These are phyloP conservation scores for Sminthurides aquaticus DNA, from an alignment of 2,888 invertebrate species.

Conservation along the genomic window DNA sequence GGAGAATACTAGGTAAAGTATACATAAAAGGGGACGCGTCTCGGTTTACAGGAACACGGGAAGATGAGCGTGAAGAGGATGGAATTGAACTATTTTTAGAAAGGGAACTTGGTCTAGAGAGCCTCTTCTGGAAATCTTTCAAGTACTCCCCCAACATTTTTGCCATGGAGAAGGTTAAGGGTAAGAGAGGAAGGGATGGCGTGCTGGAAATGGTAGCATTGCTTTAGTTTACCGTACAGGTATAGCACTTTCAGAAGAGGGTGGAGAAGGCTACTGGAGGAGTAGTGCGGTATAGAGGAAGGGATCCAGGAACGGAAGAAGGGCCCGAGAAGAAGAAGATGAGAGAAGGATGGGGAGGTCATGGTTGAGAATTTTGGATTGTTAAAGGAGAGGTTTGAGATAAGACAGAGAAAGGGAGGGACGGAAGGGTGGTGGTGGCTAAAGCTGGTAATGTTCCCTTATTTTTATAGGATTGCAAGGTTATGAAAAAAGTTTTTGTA, in stretches of 20 bases:
- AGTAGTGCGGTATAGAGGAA: too few species aligned
- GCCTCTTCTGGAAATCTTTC: background rate
- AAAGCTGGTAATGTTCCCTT: background rate
- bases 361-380: background rate
- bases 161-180: background rate
- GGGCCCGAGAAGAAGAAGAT: background rate
- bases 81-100: background rate
- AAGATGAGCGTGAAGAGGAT: too few species aligned
- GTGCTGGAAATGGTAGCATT: too few species aligned
- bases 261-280: too few species aligned
- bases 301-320: too few species aligned
- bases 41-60: too few species aligned
- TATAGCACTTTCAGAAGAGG: too few species aligned
- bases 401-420: conserved; percentile 1
- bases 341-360: background rate
- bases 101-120: background rate
- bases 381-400: background rate
- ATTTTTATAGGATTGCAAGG: background rate
- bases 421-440: background rate
- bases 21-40: too few species aligned
- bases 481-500: background rate
- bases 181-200: background rate
- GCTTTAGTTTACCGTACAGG: too few species aligned
- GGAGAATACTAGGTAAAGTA: too few species aligned
- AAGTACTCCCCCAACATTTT: background rate